Conservation (phyloP, 2,113 vertebrate species). For the Scomber scombrus region DNA sequence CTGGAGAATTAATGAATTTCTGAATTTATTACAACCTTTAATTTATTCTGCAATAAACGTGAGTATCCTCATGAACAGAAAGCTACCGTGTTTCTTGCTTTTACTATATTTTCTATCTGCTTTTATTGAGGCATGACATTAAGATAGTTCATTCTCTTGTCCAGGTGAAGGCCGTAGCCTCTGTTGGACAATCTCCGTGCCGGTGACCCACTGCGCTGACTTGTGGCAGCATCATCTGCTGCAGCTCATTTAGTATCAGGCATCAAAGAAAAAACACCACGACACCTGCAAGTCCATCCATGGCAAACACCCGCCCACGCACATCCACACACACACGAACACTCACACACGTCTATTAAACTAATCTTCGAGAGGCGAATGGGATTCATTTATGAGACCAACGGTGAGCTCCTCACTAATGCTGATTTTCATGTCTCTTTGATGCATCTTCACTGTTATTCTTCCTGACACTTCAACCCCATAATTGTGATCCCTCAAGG, state of each 20-base stretch:
- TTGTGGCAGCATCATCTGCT: slow-evolving; percentile 70
- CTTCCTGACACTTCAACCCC: slow-evolving; percentile 63
- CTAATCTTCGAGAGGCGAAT: slow-evolving; percentile 52
- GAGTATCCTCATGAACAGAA: neutral
- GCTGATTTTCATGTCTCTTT: slow-evolving; percentile 59
- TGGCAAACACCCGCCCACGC: slow-evolving; percentile 59
- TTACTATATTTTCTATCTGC: neutral
- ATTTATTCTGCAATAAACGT: slow-evolving; percentile 30
- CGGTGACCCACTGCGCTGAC: slow-evolving; percentile 60
- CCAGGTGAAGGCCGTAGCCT: slow-evolving; percentile 58
- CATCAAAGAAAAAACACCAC: slow-evolving; percentile 74
- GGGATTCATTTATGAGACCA: slow-evolving; percentile 68
- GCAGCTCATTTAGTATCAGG: slow-evolving; percentile 69
- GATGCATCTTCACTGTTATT: slow-evolving; percentile 71
- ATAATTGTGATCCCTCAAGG: slow-evolving; percentile 71
- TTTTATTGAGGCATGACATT: slow-evolving; percentile 7
- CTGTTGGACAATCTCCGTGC: slow-evolving; percentile 36
- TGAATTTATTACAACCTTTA: slow-evolving; percentile 31
- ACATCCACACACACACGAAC: slow-evolving; percentile 14
- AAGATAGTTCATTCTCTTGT: neutral
- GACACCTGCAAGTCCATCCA: slow-evolving; percentile 63
- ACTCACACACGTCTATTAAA: slow-evolving; percentile 49
- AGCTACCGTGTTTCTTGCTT: neutral
- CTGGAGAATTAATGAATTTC: slow-evolving; percentile 7
- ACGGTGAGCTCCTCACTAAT: slow-evolving; percentile 47